Percentiles rank a stretch among this genome's conserved stretches.
Evolutionary conservation across 2,113 vertebrate species (phyloP).

Genomic region (Perca flavescens): DNA sequence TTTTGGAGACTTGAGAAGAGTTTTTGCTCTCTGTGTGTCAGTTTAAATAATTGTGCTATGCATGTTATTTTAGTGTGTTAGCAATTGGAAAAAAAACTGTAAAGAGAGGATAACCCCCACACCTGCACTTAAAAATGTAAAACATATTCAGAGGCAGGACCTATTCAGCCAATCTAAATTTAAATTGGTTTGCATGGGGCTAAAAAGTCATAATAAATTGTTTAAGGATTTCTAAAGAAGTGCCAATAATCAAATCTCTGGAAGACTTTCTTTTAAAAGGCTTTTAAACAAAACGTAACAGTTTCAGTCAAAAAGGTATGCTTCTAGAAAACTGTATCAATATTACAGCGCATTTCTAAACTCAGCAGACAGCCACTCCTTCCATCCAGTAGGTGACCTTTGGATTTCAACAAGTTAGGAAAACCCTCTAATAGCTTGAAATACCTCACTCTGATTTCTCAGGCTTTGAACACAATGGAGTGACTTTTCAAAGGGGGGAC

Average conservation of each 20-base stretch:
- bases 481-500: slow-evolving; percentile 72
- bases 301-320: background rate
- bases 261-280: too few relatives aligned
- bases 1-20: too few relatives aligned
- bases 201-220: background rate
- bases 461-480: slow-evolving; percentile 66
- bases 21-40: too few relatives aligned
- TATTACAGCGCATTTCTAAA: background rate
- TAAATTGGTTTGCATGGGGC: background rate
- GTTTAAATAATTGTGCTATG: too few relatives aligned
- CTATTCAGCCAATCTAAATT: background rate
- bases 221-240: background rate
- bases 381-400: slow-evolving; percentile 59
- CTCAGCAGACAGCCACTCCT: slow-evolving; percentile 1
- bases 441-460: slow-evolving; percentile 64
- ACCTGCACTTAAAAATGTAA: background rate
- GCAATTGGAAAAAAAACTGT: too few relatives aligned
- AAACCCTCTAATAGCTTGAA: slow-evolving; percentile 60
- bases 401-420: slow-evolving; percentile 55
- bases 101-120: background rate
- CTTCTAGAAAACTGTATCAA: background rate
- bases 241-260: background rate
- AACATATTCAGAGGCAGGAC: background rate
- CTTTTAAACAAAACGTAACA: background rate
- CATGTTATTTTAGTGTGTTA: too few relatives aligned